Conservation (phyloP, 2,797 vertebrate genomes). For the Cottoperca gobio region DNA sequence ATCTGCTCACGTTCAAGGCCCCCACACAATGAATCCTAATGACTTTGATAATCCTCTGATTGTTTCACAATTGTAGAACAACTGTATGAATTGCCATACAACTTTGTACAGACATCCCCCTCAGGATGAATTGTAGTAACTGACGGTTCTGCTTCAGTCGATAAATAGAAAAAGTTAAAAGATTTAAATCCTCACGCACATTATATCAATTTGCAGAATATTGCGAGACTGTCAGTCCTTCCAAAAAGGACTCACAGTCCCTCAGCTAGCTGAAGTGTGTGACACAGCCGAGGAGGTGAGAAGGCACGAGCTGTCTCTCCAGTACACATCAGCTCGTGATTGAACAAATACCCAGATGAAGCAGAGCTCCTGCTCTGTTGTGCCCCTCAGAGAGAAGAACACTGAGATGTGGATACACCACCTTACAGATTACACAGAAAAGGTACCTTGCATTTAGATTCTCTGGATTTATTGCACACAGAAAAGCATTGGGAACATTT, state of each 20-base stretch:
- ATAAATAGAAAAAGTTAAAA: not conserved
- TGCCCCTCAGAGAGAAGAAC: constrained; percentile 10
- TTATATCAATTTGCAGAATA: not conserved
- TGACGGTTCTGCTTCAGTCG: not conserved
- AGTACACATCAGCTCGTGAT: constrained; percentile 38
- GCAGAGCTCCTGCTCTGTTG: not conserved
- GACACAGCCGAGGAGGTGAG: constrained; percentile 44
- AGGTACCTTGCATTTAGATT: constrained; percentile 1
- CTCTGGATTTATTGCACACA: constrained; percentile 25
- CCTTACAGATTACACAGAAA: constrained; percentile 24
- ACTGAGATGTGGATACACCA: constrained; percentile 8
- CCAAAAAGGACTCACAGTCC: not conserved
- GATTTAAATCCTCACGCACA: not conserved
- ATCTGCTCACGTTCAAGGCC: not conserved
- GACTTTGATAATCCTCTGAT: not conserved
- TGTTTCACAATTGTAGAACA: not conserved
- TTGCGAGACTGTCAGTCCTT: constrained; percentile 1
- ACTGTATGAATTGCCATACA: too few relatives aligned
- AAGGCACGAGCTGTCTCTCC: constrained; percentile 32
- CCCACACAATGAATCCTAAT: not conserved
- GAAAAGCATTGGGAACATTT: constrained; percentile 20
- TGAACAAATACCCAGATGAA: constrained; percentile 27
- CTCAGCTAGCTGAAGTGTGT: constrained; percentile 21
- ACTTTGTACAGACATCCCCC: not conserved
- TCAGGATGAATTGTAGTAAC: not conserved